phyloP scores from a whole-genome alignment of 2,797 vertebrate genomes.

The Mormyrus hasselquistii region DNA sequence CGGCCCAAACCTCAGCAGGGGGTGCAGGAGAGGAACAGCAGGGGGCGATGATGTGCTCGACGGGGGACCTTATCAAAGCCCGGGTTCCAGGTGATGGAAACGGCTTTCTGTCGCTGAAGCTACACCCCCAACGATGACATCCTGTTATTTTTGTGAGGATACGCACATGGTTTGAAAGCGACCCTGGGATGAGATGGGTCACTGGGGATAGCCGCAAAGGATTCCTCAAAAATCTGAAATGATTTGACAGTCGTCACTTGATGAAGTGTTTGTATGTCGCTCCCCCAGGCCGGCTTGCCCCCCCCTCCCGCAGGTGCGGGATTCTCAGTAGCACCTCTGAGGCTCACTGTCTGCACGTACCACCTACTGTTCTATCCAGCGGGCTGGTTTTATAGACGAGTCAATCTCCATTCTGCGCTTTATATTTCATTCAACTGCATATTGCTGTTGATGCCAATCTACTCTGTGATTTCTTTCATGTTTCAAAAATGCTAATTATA shows the following conservation, averaged over 20 bases:
- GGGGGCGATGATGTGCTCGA: neutral
- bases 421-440: neutral
- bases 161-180: neutral
- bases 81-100: neutral
- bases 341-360: neutral
- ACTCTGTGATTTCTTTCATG: neutral
- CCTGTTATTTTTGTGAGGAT: neutral
- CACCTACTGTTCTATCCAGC: neutral
- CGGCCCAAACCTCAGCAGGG: constrained; percentile 57
- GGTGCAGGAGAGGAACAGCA: constrained; percentile 35
- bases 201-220: neutral
- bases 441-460: neutral
- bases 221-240: neutral
- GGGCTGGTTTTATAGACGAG: neutral
- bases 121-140: neutral
- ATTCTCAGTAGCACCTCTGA: neutral
- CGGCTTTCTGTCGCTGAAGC: neutral
- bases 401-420: neutral
- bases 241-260: neutral
- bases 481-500: neutral
- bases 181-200: neutral
- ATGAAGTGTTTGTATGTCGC: neutral
- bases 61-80: neutral
- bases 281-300: neutral
- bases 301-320: neutral